Conservation (phyloP, 1,140 invertebrate genomes). For the Danaus plexippus region DNA sequence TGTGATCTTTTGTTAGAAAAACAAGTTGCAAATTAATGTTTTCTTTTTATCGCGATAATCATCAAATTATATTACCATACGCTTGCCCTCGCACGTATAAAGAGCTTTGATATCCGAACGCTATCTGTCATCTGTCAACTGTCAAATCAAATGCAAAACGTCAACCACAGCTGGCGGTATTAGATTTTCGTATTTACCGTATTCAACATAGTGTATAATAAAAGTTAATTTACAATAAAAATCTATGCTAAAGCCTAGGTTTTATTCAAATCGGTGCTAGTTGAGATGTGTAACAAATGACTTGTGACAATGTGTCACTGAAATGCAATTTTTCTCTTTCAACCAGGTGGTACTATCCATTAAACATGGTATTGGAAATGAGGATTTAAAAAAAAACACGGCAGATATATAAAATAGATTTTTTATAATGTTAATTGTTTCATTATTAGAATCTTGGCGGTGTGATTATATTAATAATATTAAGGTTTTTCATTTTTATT, state of each 20-base stretch:
- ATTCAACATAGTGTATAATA: too few species aligned
- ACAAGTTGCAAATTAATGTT: constrained; percentile 44
- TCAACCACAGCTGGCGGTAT: too few species aligned
- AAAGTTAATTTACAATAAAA: constrained; percentile 19
- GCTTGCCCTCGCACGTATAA: constrained; percentile 42
- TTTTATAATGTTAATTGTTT: constrained; percentile 6
- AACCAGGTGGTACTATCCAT: constrained; percentile 65
- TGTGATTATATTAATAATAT: not conserved
- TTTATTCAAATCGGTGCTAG: constrained; percentile 39
- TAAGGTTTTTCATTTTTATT: constrained; percentile 17
- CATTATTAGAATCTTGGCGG: too few species aligned
- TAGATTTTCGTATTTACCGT: too few species aligned
- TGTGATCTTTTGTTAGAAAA: constrained; percentile 21
- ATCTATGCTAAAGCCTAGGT: constrained; percentile 31
- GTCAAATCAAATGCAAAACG: too few species aligned
- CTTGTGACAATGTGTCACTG: constrained; percentile 57
- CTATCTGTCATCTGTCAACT: too few species aligned
- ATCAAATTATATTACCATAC: constrained; percentile 39
- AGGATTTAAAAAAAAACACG: constrained; percentile 29
- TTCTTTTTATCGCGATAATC: constrained; percentile 35
- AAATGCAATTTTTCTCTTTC: constrained; percentile 60
- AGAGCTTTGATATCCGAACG: constrained; percentile 8
- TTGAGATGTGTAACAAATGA: constrained; percentile 50
- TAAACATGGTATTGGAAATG: constrained; percentile 54
- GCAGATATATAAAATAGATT: constrained; percentile 29